phyloP scores from a whole-genome alignment of 2,113 vertebrate species.

The Bungarus multicinctus region DNA sequence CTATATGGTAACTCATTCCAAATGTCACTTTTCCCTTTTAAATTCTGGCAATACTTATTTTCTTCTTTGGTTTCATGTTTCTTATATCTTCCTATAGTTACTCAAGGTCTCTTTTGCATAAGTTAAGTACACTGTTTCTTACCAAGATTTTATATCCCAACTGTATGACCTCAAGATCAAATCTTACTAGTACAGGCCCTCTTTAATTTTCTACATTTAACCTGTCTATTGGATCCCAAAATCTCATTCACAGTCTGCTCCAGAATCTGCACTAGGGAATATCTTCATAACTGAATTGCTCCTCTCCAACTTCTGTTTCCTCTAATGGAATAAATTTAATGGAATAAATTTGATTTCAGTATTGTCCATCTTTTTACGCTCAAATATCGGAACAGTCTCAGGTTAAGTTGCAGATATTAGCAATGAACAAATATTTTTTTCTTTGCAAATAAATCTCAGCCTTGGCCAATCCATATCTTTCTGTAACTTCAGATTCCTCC shows the following conservation, averaged over 20 bases:
- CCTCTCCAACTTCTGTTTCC: neutral
- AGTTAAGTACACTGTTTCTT: neutral
- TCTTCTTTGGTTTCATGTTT: neutral
- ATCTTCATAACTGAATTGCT: neutral
- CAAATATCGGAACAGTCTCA: neutral
- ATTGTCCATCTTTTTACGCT: neutral
- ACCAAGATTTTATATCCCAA: neutral
- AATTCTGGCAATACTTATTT: neutral
- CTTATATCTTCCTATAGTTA: neutral
- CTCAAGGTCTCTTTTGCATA: neutral
- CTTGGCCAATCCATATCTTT: neutral
- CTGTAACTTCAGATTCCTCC: neutral
- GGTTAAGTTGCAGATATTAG: neutral
- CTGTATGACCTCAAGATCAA: neutral
- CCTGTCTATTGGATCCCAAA: neutral
- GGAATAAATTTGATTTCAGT: neutral
- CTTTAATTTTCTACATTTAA: neutral
- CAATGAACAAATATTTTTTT: neutral
- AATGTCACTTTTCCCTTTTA: neutral
- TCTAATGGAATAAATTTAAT: neutral
- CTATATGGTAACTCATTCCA: neutral
- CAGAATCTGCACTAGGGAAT: neutral
- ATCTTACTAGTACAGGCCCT: neutral
- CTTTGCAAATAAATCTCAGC: neutral
- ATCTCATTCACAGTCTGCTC: neutral